These are phyloP conservation scores for Ptychochromis oligacanthus DNA, from an alignment of 2,113 vertebrate species.

Conservation along the genomic window DNA sequence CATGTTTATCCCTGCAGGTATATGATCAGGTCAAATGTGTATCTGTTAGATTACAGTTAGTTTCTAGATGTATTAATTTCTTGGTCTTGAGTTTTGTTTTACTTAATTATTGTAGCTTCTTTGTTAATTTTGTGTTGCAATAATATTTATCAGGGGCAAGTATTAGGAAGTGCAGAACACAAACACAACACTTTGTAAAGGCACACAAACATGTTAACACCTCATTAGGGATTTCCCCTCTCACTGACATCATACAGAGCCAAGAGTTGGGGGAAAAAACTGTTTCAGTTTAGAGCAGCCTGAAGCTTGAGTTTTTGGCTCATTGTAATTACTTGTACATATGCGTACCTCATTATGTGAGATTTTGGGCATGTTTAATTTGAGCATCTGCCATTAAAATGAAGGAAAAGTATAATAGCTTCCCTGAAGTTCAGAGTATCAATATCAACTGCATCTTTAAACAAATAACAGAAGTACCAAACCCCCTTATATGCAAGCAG, in stretches of 20 bases:
- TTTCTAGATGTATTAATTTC: background rate
- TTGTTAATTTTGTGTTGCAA: too few species aligned
- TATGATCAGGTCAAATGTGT: background rate
- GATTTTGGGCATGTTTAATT: background rate
- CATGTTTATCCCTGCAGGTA: conserved; percentile 56
- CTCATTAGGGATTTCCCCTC: background rate
- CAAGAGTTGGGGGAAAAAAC: too few species aligned
- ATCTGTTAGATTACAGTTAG: background rate
- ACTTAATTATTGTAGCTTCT: too few species aligned
- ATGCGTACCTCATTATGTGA: background rate
- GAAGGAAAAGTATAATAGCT: background rate
- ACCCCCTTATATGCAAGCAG: background rate
- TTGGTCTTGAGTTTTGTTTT: background rate
- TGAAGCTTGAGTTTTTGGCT: background rate
- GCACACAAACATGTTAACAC: background rate
- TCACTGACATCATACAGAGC: too few species aligned
- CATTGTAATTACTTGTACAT: background rate
- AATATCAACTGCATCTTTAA: background rate
- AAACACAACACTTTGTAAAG: too few species aligned
- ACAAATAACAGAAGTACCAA: background rate
- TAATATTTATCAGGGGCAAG: background rate
- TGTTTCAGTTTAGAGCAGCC: background rate
- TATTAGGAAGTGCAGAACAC: background rate
- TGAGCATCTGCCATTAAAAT: background rate
- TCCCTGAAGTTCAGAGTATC: background rate